Percentiles rank a stretch among this genome's conserved stretches.
Evolutionary conservation across 2,113 vertebrate species (phyloP).

Genomic region (Melanerpes aurifrons): DNA sequence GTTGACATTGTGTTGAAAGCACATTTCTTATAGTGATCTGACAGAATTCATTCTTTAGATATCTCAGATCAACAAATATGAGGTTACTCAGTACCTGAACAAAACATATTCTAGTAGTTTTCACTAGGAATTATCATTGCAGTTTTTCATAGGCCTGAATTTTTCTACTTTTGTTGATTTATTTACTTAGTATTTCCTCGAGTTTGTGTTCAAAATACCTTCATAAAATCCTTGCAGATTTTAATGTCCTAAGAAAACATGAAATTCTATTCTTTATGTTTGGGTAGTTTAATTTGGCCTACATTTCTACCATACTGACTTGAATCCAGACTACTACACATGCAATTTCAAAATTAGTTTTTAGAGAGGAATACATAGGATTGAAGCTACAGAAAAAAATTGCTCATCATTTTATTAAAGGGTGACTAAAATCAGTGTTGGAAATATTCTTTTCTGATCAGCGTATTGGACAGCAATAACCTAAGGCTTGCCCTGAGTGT

Average conservation of each 20-base stretch:
- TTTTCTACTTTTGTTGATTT: background rate
- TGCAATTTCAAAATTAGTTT: background rate
- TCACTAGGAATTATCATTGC: constrained; percentile 15
- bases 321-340: background rate
- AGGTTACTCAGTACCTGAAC: constrained; percentile 28
- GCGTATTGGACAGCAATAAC: background rate
- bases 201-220: background rate
- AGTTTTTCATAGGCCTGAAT: background rate
- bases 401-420: background rate
- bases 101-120: constrained; percentile 2
- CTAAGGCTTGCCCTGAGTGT: background rate
- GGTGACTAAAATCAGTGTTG: background rate
- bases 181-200: background rate
- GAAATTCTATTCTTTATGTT: background rate
- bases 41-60: constrained; percentile 53
- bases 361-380: background rate
- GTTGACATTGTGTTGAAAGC: constrained; percentile 31
- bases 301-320: background rate
- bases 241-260: background rate
- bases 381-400: background rate
- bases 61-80: constrained; percentile 27
- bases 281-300: background rate
- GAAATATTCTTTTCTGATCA: background rate
- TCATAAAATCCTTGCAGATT: background rate
- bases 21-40: constrained; percentile 55